phyloP scores from a whole-genome alignment of 2,888 invertebrate species.

The Clanis bilineata region DNA sequence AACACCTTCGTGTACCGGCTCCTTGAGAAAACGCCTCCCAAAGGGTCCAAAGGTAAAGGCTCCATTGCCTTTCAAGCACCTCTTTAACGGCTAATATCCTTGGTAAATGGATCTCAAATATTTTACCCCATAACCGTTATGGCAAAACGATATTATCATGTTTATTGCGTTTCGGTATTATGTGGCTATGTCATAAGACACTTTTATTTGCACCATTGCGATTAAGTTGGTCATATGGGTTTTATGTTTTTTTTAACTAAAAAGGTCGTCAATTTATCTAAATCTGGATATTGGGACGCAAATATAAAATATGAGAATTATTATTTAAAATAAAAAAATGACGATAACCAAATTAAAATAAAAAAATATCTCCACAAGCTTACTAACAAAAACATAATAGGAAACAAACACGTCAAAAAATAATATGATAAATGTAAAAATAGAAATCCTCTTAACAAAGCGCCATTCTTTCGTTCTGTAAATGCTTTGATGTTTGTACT shows the following conservation, averaged over 20 bases:
- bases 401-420: slow-evolving; percentile 27
- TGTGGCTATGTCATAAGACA: not conserved
- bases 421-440: slow-evolving; percentile 35
- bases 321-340: not conserved
- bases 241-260: no score
- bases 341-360: not conserved
- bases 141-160: slow-evolving; percentile 64
- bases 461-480: slow-evolving; percentile 63
- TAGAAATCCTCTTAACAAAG: slow-evolving; percentile 73
- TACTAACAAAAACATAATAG: not conserved
- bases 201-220: slow-evolving; percentile 1
- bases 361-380: not conserved
- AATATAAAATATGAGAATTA: not conserved
- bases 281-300: no score
- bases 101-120: slow-evolving; percentile 78
- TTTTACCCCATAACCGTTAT: slow-evolving; percentile 70
- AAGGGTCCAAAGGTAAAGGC: slow-evolving; percentile 75
- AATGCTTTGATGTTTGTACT: slow-evolving; percentile 80
- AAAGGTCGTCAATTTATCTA: not conserved
- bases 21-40: slow-evolving; percentile 72
- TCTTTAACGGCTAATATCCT: slow-evolving; percentile 80
- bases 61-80: slow-evolving; percentile 76
- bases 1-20: slow-evolving; percentile 69
- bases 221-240: not conserved
- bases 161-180: slow-evolving; percentile 59